Evolutionary conservation across 2,113 vertebrate species (phyloP), one percentile per base, ranked within the genome.

Genomic region (Daphoenositta chrysoptera): DNA sequence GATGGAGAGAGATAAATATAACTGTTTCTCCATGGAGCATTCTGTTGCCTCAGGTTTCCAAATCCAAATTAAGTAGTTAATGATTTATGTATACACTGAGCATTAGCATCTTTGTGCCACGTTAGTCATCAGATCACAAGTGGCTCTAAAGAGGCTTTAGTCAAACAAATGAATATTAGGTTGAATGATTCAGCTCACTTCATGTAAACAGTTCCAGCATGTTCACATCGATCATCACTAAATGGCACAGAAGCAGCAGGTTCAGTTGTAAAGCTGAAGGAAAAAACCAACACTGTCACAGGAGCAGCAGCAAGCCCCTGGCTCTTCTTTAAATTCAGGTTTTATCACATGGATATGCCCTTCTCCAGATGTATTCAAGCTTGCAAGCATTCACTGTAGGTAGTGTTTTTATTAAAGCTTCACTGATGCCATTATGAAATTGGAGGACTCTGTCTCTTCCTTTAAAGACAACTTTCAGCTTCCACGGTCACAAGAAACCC

Each of bases 11-110:
- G 56, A 93, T 28, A 96, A 79, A 96, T 69, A 60, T 54, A 93
- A 37, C 51, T 90, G 48, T 44, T 97, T 97, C 80, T 94, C 90
- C 79, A 75, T 39, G 44, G 83, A 93, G 76, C 88, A 82, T 92
- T 93, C 86, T 92, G 83, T 96, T 90, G 77, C 93, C 86, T 92
- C 72, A 71, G 76, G 72, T 90, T 96, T 96, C 94, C 80, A 96
- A 94, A 95, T 93, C 92, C 90, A 96, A 96, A 97, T 95, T 95
- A 97, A 96, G 86, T 70, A 95, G 92, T 96, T 96, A 96, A 95
- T 94, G 93, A 96, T 96, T 95, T 96, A 93, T 95, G 88, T 90
- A 93, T 94, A 97, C 94, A 96, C 47, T 42, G 72, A 96, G 80
- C 92, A 90, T 92, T 93, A 94, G 94, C 92, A 92, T 96, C 96